Conservation (phyloP, 1,140 invertebrate species). For the Apis florea region DNA sequence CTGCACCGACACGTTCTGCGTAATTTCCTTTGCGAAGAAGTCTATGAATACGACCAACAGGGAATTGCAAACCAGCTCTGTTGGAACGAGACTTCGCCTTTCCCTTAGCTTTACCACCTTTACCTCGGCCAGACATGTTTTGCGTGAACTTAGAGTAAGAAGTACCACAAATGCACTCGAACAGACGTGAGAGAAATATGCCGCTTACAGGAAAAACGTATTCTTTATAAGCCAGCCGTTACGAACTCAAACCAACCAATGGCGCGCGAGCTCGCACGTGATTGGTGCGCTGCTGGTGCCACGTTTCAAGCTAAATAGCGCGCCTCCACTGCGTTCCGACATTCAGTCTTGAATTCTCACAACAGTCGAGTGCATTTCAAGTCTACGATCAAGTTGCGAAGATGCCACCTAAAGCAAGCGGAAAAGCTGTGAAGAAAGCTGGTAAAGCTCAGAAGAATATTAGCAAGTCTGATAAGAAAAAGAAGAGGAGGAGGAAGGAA, state of each 20-base stretch:
- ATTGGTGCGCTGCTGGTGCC: conserved; percentile 10
- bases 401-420: conserved; percentile 80
- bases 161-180: no score
- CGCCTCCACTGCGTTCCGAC: no score
- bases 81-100: conserved; percentile 53
- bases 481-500: conserved; percentile 83
- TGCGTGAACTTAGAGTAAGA: not conserved
- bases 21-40: conserved; percentile 52
- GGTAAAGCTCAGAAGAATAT: conserved; percentile 82
- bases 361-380: not conserved
- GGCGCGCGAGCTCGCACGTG: not conserved
- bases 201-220: no score
- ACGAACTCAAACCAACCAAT: conserved; percentile 21
- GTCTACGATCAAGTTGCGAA: not conserved
- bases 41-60: conserved; percentile 50
- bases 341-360: not conserved
- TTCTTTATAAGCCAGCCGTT: no score
- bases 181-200: no score
- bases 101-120: conserved; percentile 53
- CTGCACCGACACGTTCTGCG: conserved; percentile 83
- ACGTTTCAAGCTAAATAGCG: rapidly evolving
- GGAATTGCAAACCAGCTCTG: conserved; percentile 48
- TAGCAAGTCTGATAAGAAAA: conserved; percentile 81
- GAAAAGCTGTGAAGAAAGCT: conserved; percentile 80
- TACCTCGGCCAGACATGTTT: conserved; percentile 55